Percentiles rank a stretch among this genome's conserved stretches.
Conservation (phyloP, 2,888 invertebrate genomes). For the Drosophila buzzatii region DNA sequence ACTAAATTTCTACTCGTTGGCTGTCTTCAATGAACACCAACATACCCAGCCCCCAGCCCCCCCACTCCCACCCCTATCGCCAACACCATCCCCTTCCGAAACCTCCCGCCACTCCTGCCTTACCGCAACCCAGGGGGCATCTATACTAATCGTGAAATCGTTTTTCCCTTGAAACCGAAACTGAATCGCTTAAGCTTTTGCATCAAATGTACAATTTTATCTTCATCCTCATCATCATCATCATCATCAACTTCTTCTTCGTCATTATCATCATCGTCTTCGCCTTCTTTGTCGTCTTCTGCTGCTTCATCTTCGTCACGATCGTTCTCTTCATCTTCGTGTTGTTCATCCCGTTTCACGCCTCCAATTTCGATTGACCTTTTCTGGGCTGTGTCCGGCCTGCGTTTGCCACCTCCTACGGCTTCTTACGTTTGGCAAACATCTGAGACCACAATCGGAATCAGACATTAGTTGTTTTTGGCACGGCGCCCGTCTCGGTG, state of each 20-base stretch:
- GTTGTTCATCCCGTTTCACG: neutral
- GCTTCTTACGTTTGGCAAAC: slow-evolving; percentile 70
- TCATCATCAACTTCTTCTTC: neutral
- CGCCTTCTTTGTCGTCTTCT: neutral
- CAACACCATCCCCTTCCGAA: neutral
- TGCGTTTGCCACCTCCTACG: slow-evolving; percentile 19
- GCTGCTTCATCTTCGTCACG: neutral
- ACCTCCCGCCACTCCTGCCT: no score
- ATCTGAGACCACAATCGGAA: slow-evolving; percentile 72
- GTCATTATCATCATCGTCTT: neutral
- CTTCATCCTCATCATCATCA: neutral
- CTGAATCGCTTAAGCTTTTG: slow-evolving; percentile 50
- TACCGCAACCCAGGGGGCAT: neutral
- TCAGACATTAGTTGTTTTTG: slow-evolving; percentile 69
- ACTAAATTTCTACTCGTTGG: neutral
- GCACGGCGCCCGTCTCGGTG: slow-evolving; percentile 52
- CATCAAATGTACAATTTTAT: slow-evolving; percentile 5
- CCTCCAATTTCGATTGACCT: neutral
- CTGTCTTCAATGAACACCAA: neutral
- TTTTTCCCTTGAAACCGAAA: slow-evolving; percentile 63
- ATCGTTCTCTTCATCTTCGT: neutral
- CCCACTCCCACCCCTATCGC: neutral
- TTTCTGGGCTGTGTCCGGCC: neutral
- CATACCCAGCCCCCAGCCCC: neutral
- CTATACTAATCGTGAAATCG: slow-evolving; percentile 3